Conservation (phyloP, 2,797 vertebrate species). For the Melanotaenia boesemani region DNA sequence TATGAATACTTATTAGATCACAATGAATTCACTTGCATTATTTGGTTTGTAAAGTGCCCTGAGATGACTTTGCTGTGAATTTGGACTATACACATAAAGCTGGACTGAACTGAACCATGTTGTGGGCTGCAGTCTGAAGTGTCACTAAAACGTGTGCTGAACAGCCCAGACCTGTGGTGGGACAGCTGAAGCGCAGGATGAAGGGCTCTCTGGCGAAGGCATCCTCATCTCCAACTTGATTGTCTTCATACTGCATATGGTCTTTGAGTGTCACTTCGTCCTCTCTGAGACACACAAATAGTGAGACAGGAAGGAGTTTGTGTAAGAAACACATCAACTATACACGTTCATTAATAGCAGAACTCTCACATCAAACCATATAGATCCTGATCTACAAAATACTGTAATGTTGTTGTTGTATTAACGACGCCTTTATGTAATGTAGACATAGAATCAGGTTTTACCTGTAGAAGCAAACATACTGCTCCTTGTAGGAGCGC, state of each 20-base stretch:
- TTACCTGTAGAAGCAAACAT: constrained; percentile 80
- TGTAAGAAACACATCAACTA: background rate
- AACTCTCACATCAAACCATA: background rate
- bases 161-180: constrained; percentile 52
- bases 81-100: no score
- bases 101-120: background rate
- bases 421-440: background rate
- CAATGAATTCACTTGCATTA: no score
- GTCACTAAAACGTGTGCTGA: background rate
- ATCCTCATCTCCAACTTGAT: constrained; percentile 77
- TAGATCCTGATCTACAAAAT: background rate
- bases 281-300: constrained; percentile 45
- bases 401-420: background rate
- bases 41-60: no score
- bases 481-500: constrained; percentile 77
- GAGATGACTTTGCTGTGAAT: no score
- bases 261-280: constrained; percentile 54
- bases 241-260: constrained; percentile 76
- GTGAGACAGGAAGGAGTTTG: background rate
- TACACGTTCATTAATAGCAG: background rate
- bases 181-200: constrained; percentile 71
- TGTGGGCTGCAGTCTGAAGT: background rate
- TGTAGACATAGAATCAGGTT: background rate
- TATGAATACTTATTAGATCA: no score
- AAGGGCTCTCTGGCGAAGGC: constrained; percentile 79